phyloP scores from a whole-genome alignment of 2,113 vertebrate genomes.

The Onychostoma macrolepis region DNA sequence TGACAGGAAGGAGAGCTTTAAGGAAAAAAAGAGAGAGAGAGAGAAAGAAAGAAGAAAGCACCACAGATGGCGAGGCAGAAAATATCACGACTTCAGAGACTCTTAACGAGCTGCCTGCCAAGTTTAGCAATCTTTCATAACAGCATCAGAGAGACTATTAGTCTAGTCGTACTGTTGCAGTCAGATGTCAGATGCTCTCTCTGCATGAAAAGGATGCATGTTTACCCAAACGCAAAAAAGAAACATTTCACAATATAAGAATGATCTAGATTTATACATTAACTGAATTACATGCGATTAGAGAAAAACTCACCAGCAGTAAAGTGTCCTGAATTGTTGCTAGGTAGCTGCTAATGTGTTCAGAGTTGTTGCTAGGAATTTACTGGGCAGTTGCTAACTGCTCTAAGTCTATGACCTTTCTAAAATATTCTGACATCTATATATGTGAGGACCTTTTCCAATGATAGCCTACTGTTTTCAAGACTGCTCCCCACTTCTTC shows the following conservation, averaged over 20 bases:
- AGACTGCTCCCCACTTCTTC: not conserved
- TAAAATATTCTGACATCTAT: not conserved
- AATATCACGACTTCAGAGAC: conserved; percentile 51
- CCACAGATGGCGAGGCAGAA: conserved; percentile 49
- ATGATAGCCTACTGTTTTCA: not conserved
- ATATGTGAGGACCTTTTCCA: not conserved
- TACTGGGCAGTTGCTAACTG: not conserved
- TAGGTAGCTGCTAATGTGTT: not conserved
- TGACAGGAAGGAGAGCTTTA: conserved; percentile 32
- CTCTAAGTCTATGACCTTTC: not conserved
- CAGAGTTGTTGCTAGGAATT: not conserved
- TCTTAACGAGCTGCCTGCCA: conserved; percentile 51
- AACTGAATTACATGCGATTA: not conserved
- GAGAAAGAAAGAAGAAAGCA: not conserved
- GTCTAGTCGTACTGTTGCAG: not conserved
- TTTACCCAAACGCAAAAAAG: not conserved
- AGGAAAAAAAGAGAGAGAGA: conserved; percentile 10
- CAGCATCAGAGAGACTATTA: conserved; percentile 31
- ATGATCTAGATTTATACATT: not conserved
- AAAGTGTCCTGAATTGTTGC: not conserved
- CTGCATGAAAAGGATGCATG: conserved; percentile 16
- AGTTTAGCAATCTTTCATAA: conserved; percentile 45
- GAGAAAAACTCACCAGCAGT: not conserved
- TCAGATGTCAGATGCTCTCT: conserved; percentile 9
- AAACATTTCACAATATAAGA: not conserved